phyloP scores from a whole-genome alignment of 2,113 vertebrate species.

The Ursus arctos region DNA sequence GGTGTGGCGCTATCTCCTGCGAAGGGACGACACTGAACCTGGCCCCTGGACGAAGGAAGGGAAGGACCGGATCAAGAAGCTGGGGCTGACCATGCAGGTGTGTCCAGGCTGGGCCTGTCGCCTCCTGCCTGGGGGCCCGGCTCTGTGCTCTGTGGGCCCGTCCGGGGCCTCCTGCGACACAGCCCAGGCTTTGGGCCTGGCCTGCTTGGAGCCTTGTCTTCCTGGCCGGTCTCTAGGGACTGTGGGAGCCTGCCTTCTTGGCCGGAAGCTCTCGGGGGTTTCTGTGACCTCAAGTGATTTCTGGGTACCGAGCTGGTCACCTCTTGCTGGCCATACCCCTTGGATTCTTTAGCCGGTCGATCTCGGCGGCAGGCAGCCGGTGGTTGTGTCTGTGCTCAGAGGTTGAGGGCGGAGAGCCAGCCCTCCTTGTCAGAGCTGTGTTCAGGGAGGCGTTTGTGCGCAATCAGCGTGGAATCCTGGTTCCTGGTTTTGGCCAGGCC shows the following conservation, averaged over 20 bases:
- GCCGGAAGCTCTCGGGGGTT: not conserved
- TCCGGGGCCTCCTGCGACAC: not conserved
- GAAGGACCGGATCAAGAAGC: constrained; percentile 96
- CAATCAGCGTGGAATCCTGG: rapidly evolving
- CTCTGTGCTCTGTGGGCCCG: not conserved
- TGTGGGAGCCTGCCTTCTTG: not conserved
- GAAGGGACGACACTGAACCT: constrained; percentile 95
- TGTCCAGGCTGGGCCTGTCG: rapidly evolving
- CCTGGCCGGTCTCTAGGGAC: not conserved
- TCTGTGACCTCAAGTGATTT: not conserved
- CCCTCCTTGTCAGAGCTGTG: rapidly evolving
- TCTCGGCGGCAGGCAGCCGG: rapidly evolving
- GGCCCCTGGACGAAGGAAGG: constrained; percentile 98
- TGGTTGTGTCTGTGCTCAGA: rapidly evolving
- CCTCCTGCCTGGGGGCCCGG: rapidly evolving
- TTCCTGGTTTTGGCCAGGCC: not conserved
- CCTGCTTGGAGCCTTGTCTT: not conserved
- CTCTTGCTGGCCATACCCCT: rapidly evolving
- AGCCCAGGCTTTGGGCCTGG: not conserved
- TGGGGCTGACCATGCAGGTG: constrained; percentile 97
- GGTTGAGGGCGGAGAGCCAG: not conserved
- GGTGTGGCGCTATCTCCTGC: constrained; percentile 97
- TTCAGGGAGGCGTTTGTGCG: rapidly evolving
- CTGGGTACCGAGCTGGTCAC: rapidly evolving
- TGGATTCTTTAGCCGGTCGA: rapidly evolving